Evolutionary conservation across 2,113 vertebrate species (phyloP).

Genomic region (Indicator maculatus): DNA sequence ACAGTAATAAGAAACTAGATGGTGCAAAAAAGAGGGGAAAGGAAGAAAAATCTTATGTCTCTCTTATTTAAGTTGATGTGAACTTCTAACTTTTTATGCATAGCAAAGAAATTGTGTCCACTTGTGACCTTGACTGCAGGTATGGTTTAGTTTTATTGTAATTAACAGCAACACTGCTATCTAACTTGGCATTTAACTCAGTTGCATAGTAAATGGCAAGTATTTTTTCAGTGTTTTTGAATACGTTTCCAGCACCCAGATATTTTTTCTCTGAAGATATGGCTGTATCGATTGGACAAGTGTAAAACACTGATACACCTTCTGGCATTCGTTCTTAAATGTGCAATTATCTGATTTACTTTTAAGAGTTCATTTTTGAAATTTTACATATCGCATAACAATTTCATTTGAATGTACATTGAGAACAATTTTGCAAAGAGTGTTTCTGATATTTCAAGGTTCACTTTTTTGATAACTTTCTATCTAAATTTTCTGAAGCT

Average conservation of each 20-base stretch:
- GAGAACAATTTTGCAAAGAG: background rate
- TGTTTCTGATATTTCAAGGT: background rate
- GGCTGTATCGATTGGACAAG: background rate
- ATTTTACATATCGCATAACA: background rate
- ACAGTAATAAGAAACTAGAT: slow-evolving; percentile 47
- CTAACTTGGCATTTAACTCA: background rate
- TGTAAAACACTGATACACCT: background rate
- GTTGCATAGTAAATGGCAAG: background rate
- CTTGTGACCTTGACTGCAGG: background rate
- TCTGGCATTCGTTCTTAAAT: background rate
- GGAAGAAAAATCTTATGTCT: background rate
- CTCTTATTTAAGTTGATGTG: background rate
- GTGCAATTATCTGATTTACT: background rate
- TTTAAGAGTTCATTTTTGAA: background rate
- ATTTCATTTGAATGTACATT: background rate
- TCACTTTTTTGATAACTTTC: background rate
- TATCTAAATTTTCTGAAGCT: background rate
- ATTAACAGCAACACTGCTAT: background rate
- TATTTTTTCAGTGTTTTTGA: background rate
- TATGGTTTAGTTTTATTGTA: background rate
- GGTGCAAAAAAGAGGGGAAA: background rate
- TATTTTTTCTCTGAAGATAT: background rate
- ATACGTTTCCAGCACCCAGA: background rate
- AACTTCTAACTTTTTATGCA: background rate
- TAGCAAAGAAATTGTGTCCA: background rate